phyloP scores from a whole-genome alignment of 2,888 invertebrate genomes.

The Eledona agricola region DNA sequence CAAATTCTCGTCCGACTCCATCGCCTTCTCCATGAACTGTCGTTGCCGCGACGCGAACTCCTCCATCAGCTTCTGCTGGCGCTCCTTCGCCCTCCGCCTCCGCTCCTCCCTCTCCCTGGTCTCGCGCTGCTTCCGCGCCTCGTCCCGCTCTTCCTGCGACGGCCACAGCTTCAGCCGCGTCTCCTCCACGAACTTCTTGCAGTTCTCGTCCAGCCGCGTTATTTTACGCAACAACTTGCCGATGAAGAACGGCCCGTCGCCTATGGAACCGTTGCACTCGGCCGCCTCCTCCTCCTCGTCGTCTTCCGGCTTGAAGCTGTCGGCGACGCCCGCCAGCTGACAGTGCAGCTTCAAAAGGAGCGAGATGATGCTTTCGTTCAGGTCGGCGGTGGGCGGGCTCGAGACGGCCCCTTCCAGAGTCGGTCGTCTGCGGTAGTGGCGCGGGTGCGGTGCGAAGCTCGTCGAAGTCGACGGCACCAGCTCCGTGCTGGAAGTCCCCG shows the following conservation, averaged over 20 bases:
- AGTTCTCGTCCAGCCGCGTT: slow-evolving; percentile 73
- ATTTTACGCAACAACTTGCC: slow-evolving; percentile 81
- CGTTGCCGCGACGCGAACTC: slow-evolving; percentile 92
- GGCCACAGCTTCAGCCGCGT: slow-evolving; percentile 83
- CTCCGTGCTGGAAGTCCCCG: slow-evolving; percentile 54
- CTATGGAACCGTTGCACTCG: slow-evolving; percentile 63
- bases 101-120: slow-evolving; percentile 81
- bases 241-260: slow-evolving; percentile 90
- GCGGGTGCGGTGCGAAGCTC: slow-evolving; percentile 20
- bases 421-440: slow-evolving; percentile 46
- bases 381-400: slow-evolving; percentile 59
- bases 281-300: slow-evolving; percentile 47
- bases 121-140: slow-evolving; percentile 75
- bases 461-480: slow-evolving; percentile 63
- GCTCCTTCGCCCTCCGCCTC: slow-evolving; percentile 83
- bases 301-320: slow-evolving; percentile 72
- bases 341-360: slow-evolving; percentile 90
- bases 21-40: slow-evolving; percentile 86
- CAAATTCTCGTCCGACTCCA: slow-evolving; percentile 67
- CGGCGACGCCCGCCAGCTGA: slow-evolving; percentile 83
- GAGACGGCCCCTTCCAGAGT: slow-evolving; percentile 52
- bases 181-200: slow-evolving; percentile 74
- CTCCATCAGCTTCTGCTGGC: slow-evolving; percentile 91
- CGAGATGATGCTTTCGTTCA: slow-evolving; percentile 91
- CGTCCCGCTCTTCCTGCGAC: slow-evolving; percentile 79